phyloP scores from a whole-genome alignment of 2,888 invertebrate genomes.

The Yponomeuta cagnagella region DNA sequence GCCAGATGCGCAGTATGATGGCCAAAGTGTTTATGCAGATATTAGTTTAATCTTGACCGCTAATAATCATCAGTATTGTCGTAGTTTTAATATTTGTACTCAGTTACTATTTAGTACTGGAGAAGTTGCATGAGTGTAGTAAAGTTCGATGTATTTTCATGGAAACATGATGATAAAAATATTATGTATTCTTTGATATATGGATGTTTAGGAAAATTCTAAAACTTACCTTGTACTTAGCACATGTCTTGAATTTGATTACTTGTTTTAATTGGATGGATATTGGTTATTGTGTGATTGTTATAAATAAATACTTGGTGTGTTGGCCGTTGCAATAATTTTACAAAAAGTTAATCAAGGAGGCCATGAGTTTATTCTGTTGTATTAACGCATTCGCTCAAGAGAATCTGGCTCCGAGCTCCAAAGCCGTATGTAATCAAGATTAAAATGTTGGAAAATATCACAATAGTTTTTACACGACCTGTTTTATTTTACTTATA shows the following conservation, averaged over 20 bases:
- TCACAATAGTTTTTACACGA: too few relatives aligned
- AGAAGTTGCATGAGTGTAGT: not conserved
- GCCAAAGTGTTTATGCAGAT: not conserved
- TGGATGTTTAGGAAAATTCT: not conserved
- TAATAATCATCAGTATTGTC: not conserved
- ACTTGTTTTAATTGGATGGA: not conserved
- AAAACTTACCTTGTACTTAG: conserved; percentile 1
- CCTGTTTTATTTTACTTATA: too few relatives aligned
- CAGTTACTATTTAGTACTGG: not conserved
- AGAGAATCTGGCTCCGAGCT: too few relatives aligned
- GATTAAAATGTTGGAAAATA: too few relatives aligned
- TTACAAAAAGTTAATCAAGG: too few relatives aligned
- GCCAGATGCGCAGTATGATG: too few relatives aligned
- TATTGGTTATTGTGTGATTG: conserved; percentile 4
- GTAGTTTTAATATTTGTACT: not conserved
- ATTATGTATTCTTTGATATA: not conserved
- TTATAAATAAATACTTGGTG: conserved; percentile 6
- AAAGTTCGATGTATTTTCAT: conserved; percentile 12
- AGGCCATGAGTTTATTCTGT: not conserved
- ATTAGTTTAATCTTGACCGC: not conserved
- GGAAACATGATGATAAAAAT: not conserved
- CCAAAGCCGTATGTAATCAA: too few relatives aligned
- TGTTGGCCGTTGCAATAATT: not conserved
- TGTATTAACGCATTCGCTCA: not conserved
- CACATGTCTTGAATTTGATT: not conserved